phyloP scores from a whole-genome alignment of 2,888 invertebrate species.

The Leptura quadrifasciata region DNA sequence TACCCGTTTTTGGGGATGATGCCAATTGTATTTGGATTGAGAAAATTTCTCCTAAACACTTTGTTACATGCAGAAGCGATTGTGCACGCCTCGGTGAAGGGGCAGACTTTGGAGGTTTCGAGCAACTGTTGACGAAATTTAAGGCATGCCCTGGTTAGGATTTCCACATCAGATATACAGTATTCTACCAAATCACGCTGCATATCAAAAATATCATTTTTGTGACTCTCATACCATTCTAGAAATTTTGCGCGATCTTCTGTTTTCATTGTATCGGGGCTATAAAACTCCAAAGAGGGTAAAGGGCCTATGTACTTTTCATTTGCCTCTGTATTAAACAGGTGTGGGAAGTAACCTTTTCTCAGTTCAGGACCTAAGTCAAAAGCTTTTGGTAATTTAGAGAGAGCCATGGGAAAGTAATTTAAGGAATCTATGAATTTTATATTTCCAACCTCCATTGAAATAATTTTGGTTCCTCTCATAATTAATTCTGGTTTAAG shows the following conservation, averaged over 20 bases:
- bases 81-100: neutral
- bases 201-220: conserved; percentile 61
- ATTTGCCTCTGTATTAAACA: conserved; percentile 53
- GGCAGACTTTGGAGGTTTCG: neutral
- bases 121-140: no score
- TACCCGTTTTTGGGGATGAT: neutral
- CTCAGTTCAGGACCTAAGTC: conserved; percentile 15
- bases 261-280: conserved; percentile 29
- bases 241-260: conserved; percentile 32
- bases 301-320: no score
- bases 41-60: conserved; percentile 20
- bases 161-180: conserved; percentile 18
- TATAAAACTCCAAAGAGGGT: conserved; percentile 29
- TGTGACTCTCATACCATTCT: conserved; percentile 46
- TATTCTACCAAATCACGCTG: conserved; percentile 60
- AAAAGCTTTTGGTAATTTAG: conserved; percentile 50
- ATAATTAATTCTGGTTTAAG: conserved; percentile 45
- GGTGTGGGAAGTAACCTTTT: conserved; percentile 45
- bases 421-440: conserved; percentile 61
- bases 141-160: no score
- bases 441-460: no score
- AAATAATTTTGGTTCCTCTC: no score
- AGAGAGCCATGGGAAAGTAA: conserved; percentile 19
- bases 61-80: conserved; percentile 24
- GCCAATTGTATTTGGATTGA: conserved; percentile 13